Base-by-base conservation (phyloP, 2,113 vertebrate genomes). In the Xenopus borealis region DNA sequence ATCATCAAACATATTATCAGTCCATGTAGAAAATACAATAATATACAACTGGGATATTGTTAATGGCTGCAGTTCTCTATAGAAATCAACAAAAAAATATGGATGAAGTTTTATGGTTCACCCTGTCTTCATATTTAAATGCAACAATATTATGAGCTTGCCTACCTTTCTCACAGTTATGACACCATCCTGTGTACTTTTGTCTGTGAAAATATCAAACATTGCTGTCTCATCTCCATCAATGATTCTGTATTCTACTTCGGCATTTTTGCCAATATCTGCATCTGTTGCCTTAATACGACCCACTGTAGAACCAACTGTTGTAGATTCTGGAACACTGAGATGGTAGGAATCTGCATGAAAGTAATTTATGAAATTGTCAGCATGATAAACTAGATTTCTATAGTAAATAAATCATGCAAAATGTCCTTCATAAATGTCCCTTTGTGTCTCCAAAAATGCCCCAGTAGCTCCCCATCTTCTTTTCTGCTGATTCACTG, bases 241-340 rank as follows among this genome's bases (percentile, higher is more conserved):
- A 40, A 88, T 81, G 75, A 93, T 92, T 72, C 87, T 88, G 72
- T 93, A 93, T 69, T 89, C 87, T 11, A 93, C 85, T 88, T 93
- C 92, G 47, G 92, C 92, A 58, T 92, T 93, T 85, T 89, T 88
- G 10, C 91, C 92, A 27, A 75, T 92, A 78, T 93, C 92, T 0
- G 92, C 90, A 81, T 93, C 92, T 0, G 86, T 89, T 59, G 92
- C 91, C 86, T 91, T 93, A 44, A 93, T 81, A 1, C 86, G 92
- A 69, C 92, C 92, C 75, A 93, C 84, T 47, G 88, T 80, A 52
- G 89, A 88, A 52, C 92, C 91, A 66, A 89, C 83, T 1, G 86
- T 86, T 27, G 92, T 90, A 4, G 90, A 90, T 75, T 93, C 92
- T 0, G 88, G 87, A 62, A 93, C 84, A 8, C 88, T 87, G 59